Evolutionary conservation across 2,888 invertebrate genomes (phyloP).

Genomic region (Horisme vitalbata): DNA sequence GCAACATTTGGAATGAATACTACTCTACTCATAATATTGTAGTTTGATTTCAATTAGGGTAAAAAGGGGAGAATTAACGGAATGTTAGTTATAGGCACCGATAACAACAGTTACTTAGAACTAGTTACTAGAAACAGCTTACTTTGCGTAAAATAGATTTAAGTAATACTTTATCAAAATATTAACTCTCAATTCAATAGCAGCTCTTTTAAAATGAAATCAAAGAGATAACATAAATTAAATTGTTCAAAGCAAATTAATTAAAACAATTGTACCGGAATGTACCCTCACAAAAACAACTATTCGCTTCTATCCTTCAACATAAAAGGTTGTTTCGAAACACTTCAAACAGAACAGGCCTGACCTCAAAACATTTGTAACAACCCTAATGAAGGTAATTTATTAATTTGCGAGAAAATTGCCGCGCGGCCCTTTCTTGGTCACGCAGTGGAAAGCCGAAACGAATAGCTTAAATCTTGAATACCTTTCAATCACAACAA

Average conservation of each 20-base stretch:
- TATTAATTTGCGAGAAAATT: constrained; percentile 60
- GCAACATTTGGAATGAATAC: no score
- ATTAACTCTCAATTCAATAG: no score
- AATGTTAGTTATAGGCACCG: no score
- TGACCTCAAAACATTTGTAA: constrained; percentile 66
- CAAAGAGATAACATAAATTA: neutral
- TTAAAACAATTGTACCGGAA: constrained; percentile 10
- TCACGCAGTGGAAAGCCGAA: constrained; percentile 40
- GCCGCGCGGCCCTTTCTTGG: constrained; percentile 45
- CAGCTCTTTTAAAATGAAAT: neutral
- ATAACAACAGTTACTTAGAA: no score
- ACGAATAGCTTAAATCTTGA: constrained; percentile 33
- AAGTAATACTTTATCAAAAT: no score
- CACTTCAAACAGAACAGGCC: constrained; percentile 56
- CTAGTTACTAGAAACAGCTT: no score
- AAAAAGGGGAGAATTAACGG: no score
- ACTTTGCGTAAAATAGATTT: no score
- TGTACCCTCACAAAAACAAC: constrained; percentile 28
- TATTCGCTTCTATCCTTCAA: constrained; percentile 36
- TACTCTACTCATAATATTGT: no score
- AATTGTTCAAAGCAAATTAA: constrained; percentile 4
- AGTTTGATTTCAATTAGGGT: no score
- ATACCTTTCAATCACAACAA: constrained; percentile 23
- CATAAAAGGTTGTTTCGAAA: constrained; percentile 57
- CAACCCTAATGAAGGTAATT: constrained; percentile 67